Percentiles rank a stretch among this genome's conserved stretches.
phyloP scores from a whole-genome alignment of 2,888 invertebrate species.

The Acronicta psi region DNA sequence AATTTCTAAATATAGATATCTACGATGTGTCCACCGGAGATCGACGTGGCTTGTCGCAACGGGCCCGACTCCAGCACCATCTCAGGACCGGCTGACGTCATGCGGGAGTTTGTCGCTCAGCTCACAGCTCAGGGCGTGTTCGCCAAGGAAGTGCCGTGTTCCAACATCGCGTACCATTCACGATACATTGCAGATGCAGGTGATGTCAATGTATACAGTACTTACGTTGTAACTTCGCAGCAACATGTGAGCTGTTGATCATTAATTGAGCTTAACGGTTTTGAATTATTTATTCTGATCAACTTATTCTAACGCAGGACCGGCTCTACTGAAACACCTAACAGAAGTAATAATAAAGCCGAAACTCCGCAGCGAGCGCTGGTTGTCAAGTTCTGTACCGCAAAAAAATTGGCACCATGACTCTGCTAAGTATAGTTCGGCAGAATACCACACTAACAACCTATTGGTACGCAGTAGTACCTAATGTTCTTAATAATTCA shows the following conservation, averaged over 20 bases:
- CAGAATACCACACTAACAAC: conserved; percentile 95
- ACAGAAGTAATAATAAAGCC: conserved; percentile 89
- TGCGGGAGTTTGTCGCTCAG: conserved; percentile 84
- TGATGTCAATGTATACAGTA: conserved; percentile 26
- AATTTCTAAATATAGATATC: conserved; percentile 70
- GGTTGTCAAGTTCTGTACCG: conserved; percentile 94
- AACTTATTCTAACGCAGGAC: conserved; percentile 53
- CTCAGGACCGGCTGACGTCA: conserved; percentile 90
- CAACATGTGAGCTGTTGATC: too few species aligned
- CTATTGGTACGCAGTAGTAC: conserved; percentile 84
- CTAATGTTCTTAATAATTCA: too few species aligned
- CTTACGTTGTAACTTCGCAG: too few species aligned
- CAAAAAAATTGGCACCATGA: conserved; percentile 63
- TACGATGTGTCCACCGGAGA: conserved; percentile 72
- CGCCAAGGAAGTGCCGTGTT: conserved; percentile 79
- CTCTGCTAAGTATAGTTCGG: conserved; percentile 88
- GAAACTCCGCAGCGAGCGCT: conserved; percentile 90
- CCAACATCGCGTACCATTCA: conserved; percentile 95
- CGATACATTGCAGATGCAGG: conserved; percentile 92
- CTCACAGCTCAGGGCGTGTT: conserved; percentile 64
- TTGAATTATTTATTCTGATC: too few species aligned
- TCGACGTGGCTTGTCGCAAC: conserved; percentile 93
- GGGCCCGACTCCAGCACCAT: conserved; percentile 92
- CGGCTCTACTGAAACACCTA: conserved; percentile 85
- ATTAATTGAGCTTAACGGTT: too few species aligned